Evolutionary conservation across 1,140 invertebrate genomes (phyloP), one percentile per base, ranked within the genome.

Genomic region (Drosophila leontia): DNA sequence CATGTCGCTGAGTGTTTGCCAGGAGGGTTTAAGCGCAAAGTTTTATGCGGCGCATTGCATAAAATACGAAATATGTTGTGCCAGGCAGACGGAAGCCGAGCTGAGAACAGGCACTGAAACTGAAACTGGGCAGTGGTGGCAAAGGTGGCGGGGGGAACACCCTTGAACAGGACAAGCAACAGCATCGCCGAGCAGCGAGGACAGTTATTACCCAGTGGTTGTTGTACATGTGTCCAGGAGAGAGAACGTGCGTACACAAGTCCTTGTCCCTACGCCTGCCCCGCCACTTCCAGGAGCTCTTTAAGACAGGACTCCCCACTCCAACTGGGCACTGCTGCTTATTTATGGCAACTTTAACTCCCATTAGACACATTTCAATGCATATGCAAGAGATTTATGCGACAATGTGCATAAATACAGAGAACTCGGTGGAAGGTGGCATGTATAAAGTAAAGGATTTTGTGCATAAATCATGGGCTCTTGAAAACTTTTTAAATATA

Each of bases 281-380:
- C 17, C 39, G 32, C 12, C 44, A 17, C 13, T 13, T n/a, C 17
- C 53, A 35, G 48, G 37, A 15, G n/a, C 67, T 47, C 69, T 75
- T 75, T 75, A 56, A 74, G 71, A 37, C 26, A 34, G 48, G 39
- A 75, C 41, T 26, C 26, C n/a, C 19, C 17, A n/a, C 50, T 75
- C 55, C 50, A 57, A 59, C 48, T 65, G 48, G 42, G 26, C 9
- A 19, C 39, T 48, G 47, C 60, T 69, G 68, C 70, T 91, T 91
- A 91, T 91, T 91, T 91, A 91, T 91, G 83, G 82, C 70, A 65
- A 65, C 78, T 91, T 87, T 78, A 84, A 77, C 68, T 91, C 85
- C 91, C 85, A 80, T 80, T 65, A 78, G 91, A 58, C 69, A 78
- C 78, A 92, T 92, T 92, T 84, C 76, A 84, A 82, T 83, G 91